Evolutionary conservation across 2,888 invertebrate species (phyloP).

Genomic region (Cosmorhoe ocellata): DNA sequence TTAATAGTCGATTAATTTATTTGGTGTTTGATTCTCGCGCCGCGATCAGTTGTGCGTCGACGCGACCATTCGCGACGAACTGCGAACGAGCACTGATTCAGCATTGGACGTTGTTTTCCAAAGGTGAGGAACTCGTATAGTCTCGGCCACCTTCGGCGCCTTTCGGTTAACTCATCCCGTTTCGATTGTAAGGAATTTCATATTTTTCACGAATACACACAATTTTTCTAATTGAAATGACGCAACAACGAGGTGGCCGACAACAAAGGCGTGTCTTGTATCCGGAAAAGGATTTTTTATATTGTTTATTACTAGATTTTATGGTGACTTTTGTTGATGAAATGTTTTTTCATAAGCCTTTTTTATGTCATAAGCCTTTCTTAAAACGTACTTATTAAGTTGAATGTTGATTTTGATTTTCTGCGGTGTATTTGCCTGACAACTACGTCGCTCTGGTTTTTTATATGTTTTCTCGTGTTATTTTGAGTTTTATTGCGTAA

Average conservation of each 20-base stretch:
- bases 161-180: constrained; percentile 68
- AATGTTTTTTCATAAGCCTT: background rate
- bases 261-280: constrained; percentile 25
- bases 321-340: background rate
- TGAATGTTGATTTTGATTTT: too few relatives aligned
- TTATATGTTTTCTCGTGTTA: too few relatives aligned
- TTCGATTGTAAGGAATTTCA: constrained; percentile 75
- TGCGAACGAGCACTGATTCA: constrained; percentile 73
- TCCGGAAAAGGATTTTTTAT: constrained; percentile 16
- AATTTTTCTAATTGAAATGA: constrained; percentile 51
- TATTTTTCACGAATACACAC: constrained; percentile 57
- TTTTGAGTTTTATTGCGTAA: too few relatives aligned
- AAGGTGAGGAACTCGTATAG: constrained; percentile 75
- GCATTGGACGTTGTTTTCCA: constrained; percentile 74
- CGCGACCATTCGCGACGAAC: constrained; percentile 55
- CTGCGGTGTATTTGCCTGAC: too few relatives aligned
- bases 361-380: too few relatives aligned
- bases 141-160: constrained; percentile 63
- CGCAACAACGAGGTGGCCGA: constrained; percentile 39
- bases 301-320: constrained; percentile 5
- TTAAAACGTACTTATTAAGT: too few relatives aligned
- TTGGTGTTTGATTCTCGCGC: constrained; percentile 50
- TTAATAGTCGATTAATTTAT: constrained; percentile 56
- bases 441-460: too few relatives aligned
- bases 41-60: constrained; percentile 31